phyloP scores from a whole-genome alignment of 2,113 vertebrate species.

The Aptenodytes patagonicus region DNA sequence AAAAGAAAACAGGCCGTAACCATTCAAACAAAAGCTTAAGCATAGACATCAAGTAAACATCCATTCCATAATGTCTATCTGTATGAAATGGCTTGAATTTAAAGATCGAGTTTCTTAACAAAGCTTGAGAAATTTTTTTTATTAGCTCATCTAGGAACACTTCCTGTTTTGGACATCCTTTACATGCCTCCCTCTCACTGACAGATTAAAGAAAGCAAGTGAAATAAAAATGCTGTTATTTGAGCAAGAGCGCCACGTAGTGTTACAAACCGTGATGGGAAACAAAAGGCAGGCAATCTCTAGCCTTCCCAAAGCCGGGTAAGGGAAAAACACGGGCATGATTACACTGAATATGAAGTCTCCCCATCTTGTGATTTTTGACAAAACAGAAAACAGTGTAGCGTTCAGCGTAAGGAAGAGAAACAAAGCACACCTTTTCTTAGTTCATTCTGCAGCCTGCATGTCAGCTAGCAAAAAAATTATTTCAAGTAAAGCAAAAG shows the following conservation, averaged over 20 bases:
- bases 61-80: not conserved
- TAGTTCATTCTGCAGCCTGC: not conserved
- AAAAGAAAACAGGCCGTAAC: not conserved
- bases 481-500: not conserved
- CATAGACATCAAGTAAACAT: not conserved
- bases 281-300: not conserved
- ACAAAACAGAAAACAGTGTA: not conserved
- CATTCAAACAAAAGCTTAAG: not conserved
- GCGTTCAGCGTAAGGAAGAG: not conserved
- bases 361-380: not conserved
- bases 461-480: not conserved
- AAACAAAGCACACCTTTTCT: not conserved
- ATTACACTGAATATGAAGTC: rapidly evolving
- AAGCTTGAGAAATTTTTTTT: not conserved
- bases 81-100: not conserved
- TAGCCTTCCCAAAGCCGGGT: rapidly evolving
- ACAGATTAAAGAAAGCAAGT: not conserved
- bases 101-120: not conserved
- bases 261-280: not conserved
- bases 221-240: not conserved
- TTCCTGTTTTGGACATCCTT: not conserved
- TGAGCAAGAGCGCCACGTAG: constrained; percentile 10
- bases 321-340: rapidly evolving
- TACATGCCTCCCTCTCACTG: not conserved
- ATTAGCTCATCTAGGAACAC: not conserved